Conservation (phyloP, 2,797 vertebrate species). For the Syncerus caffer region DNA sequence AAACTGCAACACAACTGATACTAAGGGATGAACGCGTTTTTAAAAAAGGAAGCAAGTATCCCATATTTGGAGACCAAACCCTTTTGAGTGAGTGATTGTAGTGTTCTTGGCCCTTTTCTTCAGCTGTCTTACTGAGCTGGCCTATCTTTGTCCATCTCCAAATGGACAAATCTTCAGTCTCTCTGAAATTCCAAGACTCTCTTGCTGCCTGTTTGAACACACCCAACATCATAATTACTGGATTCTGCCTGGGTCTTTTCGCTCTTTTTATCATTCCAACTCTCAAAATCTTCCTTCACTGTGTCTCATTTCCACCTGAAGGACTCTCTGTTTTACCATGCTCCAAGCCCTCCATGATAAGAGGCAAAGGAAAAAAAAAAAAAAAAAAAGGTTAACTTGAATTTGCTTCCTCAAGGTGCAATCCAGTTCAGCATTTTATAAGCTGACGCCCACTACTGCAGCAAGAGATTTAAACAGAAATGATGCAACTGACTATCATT, state of each 20-base stretch:
- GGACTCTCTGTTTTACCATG: not conserved
- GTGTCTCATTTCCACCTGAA: not conserved
- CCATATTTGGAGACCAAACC: not conserved
- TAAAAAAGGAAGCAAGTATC: not conserved
- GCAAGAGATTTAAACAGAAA: not conserved
- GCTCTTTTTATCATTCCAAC: not conserved
- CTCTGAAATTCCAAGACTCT: fast-evolving
- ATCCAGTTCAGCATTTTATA: not conserved
- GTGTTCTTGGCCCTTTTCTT: not conserved
- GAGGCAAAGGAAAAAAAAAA: not conserved
- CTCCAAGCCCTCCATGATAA: not conserved
- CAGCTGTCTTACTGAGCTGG: not conserved
- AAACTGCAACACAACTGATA: not conserved
- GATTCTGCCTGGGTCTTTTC: not conserved
- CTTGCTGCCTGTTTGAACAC: too few relatives aligned
- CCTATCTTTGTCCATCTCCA: too few relatives aligned
- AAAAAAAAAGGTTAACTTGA: not conserved
- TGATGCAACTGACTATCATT: too few relatives aligned
- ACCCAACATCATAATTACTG: not conserved
- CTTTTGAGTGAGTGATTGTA: not conserved
- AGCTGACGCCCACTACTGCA: fast-evolving
- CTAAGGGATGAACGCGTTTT: not conserved
- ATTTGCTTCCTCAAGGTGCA: not conserved
- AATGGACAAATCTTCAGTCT: not conserved
- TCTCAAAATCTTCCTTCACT: not conserved